Conservation (phyloP, 2,113 vertebrate species). For the Diphyllodes magnificus region DNA sequence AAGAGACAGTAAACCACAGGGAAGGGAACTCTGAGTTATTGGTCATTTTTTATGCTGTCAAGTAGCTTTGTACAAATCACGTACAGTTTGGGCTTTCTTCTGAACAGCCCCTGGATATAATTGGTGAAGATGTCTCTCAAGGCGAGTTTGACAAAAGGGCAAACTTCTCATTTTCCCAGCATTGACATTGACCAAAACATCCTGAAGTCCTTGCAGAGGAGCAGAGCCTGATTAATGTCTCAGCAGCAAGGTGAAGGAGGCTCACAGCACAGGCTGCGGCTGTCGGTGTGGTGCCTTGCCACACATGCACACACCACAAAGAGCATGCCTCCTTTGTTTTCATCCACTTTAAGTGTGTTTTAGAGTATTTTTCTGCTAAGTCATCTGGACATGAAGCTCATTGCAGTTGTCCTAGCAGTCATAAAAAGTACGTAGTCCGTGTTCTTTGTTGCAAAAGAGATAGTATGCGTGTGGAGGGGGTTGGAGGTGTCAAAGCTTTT, state of each 20-base stretch:
- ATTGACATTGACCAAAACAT: conserved; percentile 42
- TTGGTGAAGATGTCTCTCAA: conserved; percentile 45
- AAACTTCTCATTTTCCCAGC: conserved; percentile 56
- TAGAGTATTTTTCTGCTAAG: neutral
- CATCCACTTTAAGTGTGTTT: neutral
- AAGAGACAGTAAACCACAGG: neutral
- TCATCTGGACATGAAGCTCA: neutral
- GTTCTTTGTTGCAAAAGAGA: neutral
- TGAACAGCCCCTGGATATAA: neutral
- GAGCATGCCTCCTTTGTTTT: neutral
- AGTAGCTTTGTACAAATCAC: neutral
- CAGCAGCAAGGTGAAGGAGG: neutral
- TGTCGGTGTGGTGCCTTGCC: neutral
- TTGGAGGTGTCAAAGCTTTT: neutral
- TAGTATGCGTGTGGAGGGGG: neutral
- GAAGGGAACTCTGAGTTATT: neutral
- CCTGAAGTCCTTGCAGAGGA: conserved; percentile 35
- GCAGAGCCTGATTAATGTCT: conserved; percentile 46
- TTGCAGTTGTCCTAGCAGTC: neutral
- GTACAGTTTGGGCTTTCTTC: neutral
- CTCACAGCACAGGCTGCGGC: neutral
- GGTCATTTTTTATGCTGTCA: conserved; percentile 37
- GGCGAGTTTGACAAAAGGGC: conserved; percentile 62
- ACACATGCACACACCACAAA: neutral
- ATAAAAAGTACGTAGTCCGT: neutral